phyloP scores from a whole-genome alignment of 64 coral and sea anemone genomes.

The Porites australiensis region DNA sequence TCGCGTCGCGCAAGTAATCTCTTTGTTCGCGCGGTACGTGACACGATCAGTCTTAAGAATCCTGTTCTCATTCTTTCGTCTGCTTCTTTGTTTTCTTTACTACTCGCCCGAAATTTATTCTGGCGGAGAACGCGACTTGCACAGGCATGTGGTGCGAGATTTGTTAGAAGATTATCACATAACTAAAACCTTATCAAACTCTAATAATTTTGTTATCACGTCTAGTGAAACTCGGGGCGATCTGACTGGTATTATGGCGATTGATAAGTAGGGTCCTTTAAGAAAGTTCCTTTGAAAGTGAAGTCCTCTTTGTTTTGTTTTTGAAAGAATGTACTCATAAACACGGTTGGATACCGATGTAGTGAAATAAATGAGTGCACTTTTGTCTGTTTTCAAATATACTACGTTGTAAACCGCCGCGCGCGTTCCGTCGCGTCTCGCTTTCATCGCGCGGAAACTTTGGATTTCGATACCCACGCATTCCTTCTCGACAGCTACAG shows the following conservation, averaged over 20 bases:
- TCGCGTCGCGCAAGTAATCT: constrained; percentile 65
- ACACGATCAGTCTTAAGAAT: not conserved
- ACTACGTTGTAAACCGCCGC: constrained; percentile 8
- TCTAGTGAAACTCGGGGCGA: not conserved
- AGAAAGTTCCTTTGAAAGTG: not conserved
- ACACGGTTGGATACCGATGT: constrained; percentile 35
- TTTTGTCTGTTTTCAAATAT: constrained; percentile 43
- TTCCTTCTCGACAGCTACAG: not conserved
- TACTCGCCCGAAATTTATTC: not conserved
- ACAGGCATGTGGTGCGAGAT: constrained; percentile 46
- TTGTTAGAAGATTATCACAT: constrained; percentile 64
- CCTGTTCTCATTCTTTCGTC: not conserved
- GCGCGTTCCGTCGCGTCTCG: not conserved
- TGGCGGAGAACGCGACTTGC: not conserved
- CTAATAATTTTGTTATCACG: constrained; percentile 70
- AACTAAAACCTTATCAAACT: constrained; percentile 73
- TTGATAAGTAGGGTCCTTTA: not conserved
- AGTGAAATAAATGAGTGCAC: constrained; percentile 42
- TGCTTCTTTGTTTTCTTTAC: constrained; percentile 23
- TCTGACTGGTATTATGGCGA: not conserved
- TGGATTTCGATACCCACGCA: constrained; percentile 4
- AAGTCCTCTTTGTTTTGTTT: constrained; percentile 54
- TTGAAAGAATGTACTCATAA: constrained; percentile 62
- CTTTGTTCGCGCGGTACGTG: constrained; percentile 16
- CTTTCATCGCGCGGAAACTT: constrained; percentile 17